These are phyloP conservation scores for Mythimna impura DNA, from an alignment of 2,888 invertebrate species.

Conservation along the genomic window DNA sequence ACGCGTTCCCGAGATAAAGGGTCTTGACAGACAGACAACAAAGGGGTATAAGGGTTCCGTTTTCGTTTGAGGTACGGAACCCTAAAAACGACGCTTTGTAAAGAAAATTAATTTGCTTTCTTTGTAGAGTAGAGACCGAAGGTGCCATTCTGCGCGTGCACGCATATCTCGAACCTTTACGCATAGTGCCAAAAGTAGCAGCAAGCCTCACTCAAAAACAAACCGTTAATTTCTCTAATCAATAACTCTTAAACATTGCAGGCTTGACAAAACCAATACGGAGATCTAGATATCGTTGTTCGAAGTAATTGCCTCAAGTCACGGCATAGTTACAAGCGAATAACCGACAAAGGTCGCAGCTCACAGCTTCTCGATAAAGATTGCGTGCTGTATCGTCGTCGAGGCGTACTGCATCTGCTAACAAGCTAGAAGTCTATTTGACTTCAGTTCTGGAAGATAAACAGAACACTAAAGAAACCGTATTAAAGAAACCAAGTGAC, in stretches of 20 bases:
- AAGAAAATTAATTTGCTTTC: background rate
- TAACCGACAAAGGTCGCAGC: slow-evolving; percentile 79
- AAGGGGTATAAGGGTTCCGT: too few species aligned
- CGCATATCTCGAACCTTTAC: background rate
- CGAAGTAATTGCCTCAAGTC: slow-evolving; percentile 75
- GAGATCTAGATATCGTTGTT: slow-evolving; percentile 69
- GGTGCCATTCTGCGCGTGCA: background rate
- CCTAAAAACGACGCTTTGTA: background rate
- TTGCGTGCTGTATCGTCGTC: slow-evolving; percentile 70
- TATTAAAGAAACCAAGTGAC: background rate
- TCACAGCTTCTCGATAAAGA: slow-evolving; percentile 70
- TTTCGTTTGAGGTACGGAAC: too few species aligned
- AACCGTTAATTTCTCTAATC: slow-evolving; percentile 32
- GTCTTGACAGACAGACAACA: too few species aligned
- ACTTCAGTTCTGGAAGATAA: slow-evolving; percentile 35
- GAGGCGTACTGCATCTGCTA: slow-evolving; percentile 55
- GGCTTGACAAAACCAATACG: slow-evolving; percentile 53
- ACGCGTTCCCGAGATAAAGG: too few species aligned
- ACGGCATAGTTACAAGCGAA: slow-evolving; percentile 75
- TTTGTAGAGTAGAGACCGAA: background rate
- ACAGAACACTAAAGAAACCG: background rate
- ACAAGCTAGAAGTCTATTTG: slow-evolving; percentile 30
- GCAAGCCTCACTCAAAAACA: slow-evolving; percentile 13
- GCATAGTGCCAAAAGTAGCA: background rate
- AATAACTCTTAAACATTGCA: slow-evolving; percentile 44